phyloP scores from a whole-genome alignment of 2,888 invertebrate genomes.

The Rotaria macrura region DNA sequence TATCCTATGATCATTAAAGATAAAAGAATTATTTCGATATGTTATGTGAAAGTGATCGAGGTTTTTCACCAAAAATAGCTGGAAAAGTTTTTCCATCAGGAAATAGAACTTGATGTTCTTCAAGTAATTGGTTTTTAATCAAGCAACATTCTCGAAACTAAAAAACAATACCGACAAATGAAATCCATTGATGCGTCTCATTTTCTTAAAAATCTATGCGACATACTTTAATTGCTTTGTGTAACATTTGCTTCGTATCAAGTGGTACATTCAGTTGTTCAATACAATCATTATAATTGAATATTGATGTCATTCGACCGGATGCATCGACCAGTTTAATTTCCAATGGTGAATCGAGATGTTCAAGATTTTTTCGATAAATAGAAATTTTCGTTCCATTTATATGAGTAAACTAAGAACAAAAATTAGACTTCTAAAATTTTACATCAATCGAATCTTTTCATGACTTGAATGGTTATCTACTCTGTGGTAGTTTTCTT shows the following conservation, averaged over 20 bases:
- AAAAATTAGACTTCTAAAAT: not conserved
- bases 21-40: not conserved
- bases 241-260: slow-evolving; percentile 7
- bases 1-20: not conserved
- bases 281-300: slow-evolving; percentile 2
- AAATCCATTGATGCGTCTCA: too few species aligned
- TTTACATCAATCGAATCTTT: too few species aligned
- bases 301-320: not conserved
- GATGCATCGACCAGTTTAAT: not conserved
- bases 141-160: slow-evolving; percentile 3
- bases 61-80: slow-evolving; percentile 13
- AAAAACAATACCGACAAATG: not conserved
- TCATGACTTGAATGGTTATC: too few species aligned
- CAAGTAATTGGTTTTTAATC: not conserved
- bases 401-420: not conserved
- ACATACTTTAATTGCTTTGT: slow-evolving; percentile 1
- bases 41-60: not conserved
- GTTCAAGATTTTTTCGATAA: slow-evolving; percentile 17
- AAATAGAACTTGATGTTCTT: slow-evolving; percentile 10
- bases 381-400: not conserved
- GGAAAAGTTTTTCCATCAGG: slow-evolving; percentile 5
- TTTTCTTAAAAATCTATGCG: too few species aligned
- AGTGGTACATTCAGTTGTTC: slow-evolving; percentile 3
- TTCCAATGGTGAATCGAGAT: not conserved
- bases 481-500: too few species aligned